Evolutionary conservation across 2,113 vertebrate genomes (phyloP).

Genomic region (Melanocharis versteri): DNA sequence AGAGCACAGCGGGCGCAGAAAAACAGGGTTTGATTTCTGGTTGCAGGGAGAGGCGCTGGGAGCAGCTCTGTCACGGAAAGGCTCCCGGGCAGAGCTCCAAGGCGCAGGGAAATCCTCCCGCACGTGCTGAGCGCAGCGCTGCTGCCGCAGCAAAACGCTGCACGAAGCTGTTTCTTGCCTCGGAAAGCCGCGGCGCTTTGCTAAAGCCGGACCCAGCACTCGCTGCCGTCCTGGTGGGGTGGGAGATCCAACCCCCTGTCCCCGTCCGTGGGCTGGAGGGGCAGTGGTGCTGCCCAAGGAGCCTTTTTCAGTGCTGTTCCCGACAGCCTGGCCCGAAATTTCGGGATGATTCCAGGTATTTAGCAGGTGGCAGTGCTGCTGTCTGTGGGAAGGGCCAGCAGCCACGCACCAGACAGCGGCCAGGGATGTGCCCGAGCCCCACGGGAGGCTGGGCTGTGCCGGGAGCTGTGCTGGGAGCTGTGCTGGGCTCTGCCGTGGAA

Average conservation of each 20-base stretch:
- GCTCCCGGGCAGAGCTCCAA: neutral
- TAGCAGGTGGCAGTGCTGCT: accelerated
- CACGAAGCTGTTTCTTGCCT: accelerated
- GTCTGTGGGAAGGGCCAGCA: neutral
- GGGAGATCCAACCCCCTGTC: neutral
- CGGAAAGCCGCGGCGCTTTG: accelerated
- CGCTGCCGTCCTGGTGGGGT: accelerated
- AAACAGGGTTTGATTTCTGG: neutral
- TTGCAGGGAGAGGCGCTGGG: neutral
- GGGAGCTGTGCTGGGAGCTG: neutral
- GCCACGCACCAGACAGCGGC: accelerated
- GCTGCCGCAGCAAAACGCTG: neutral
- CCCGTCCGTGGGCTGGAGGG: accelerated
- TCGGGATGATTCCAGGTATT: accelerated
- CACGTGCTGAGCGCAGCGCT: neutral
- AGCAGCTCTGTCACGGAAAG: slow-evolving; percentile 22
- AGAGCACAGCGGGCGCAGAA: neutral
- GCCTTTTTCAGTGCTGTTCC: accelerated
- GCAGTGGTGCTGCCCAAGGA: accelerated
- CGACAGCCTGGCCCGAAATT: neutral
- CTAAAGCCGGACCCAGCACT: accelerated
- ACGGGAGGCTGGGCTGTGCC: neutral
- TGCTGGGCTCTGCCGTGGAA: neutral
- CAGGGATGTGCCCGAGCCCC: accelerated
- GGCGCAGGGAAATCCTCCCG: neutral